Conservation (phyloP, 2,797 vertebrate genomes). For the Falco berigora region DNA sequence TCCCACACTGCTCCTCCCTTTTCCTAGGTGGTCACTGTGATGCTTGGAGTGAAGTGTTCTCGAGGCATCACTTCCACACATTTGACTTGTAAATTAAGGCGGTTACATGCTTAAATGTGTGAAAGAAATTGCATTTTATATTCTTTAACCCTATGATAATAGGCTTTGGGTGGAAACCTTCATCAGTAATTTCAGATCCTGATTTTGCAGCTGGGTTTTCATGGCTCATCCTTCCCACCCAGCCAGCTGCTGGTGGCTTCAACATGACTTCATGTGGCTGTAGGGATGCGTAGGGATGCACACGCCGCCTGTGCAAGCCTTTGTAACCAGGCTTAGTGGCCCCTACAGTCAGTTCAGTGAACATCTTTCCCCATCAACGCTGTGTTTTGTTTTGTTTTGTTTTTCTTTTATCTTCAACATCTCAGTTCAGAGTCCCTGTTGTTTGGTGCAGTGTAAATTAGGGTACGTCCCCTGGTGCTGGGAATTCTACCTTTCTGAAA, state of each 20-base stretch:
- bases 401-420: too few species aligned
- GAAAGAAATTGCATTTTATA: not conserved
- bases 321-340: not conserved
- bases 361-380: not conserved
- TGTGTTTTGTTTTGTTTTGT: not conserved
- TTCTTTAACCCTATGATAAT: not conserved
- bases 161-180: not conserved
- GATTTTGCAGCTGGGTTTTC: not conserved
- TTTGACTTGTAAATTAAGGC: not conserved
- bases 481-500: conserved; percentile 12
- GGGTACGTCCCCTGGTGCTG: not conserved
- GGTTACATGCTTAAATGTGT: not conserved
- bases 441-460: not conserved
- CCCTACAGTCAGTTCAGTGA: not conserved
- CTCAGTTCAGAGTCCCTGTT: not conserved
- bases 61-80: not conserved
- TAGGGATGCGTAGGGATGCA: too few species aligned
- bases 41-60: not conserved
- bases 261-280: rapidly evolving
- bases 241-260: not conserved
- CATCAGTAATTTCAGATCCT: not conserved
- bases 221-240: not conserved
- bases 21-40: not conserved
- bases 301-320: not conserved
- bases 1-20: rapidly evolving